Evolutionary conservation across 2,113 vertebrate genomes (phyloP).

Genomic region (Vimba vimba): DNA sequence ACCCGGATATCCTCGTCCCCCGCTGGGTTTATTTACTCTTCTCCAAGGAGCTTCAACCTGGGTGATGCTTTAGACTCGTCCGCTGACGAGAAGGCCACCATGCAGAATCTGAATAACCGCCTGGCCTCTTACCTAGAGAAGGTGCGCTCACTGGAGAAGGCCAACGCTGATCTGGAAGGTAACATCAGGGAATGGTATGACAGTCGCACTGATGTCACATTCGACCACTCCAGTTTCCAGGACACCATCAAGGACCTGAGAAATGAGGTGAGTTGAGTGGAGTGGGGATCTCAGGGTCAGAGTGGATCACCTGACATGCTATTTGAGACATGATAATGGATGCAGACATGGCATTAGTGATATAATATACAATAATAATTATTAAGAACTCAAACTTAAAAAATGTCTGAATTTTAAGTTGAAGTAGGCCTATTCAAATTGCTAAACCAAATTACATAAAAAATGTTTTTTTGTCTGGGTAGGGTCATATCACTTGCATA

Average conservation of each 20-base stretch:
- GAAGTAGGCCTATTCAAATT: no score
- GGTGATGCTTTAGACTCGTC: conserved; percentile 62
- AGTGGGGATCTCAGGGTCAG: not conserved
- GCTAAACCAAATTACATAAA: no score
- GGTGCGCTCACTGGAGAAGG: conserved; percentile 70
- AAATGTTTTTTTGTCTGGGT: no score
- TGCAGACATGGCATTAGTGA: not conserved
- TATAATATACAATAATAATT: no score
- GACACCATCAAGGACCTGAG: conserved; percentile 68
- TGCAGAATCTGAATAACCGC: conserved; percentile 78
- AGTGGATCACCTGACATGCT: not conserved
- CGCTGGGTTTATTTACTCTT: conserved; percentile 16
- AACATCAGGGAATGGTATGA: conserved; percentile 71
- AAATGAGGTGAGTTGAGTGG: conserved; percentile 64
- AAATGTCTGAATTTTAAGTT: no score
- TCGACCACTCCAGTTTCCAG: conserved; percentile 66
- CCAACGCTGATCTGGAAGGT: conserved; percentile 68
- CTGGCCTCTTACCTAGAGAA: conserved; percentile 74
- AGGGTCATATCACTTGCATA: no score
- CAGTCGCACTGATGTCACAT: conserved; percentile 52
- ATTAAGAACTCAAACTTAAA: no score
- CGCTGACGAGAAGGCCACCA: conserved; percentile 73
- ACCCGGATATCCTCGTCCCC: conserved; percentile 67
- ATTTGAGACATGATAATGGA: not conserved
- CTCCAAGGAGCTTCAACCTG: conserved; percentile 53